Conservation (phyloP, 2,888 invertebrate species). For the Mechanitis mazaeus region DNA sequence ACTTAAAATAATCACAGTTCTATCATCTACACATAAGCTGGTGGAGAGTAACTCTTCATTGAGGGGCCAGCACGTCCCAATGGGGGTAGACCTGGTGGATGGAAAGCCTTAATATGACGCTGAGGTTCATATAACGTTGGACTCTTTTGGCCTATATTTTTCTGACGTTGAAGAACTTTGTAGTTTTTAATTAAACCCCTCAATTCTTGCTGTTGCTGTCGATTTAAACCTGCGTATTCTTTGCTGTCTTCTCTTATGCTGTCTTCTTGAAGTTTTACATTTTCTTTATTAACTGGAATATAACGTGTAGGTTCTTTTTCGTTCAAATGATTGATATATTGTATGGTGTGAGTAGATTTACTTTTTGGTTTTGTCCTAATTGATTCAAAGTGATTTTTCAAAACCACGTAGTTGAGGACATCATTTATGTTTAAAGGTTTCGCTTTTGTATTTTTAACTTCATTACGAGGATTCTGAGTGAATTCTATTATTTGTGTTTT, state of each 20-base stretch:
- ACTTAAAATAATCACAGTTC: conserved; percentile 49
- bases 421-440: conserved; percentile 56
- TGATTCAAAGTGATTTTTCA: conserved; percentile 63
- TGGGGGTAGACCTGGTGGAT: conserved; percentile 53
- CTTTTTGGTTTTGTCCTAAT: conserved; percentile 52
- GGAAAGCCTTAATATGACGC: conserved; percentile 45
- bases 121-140: conserved; percentile 46
- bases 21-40: conserved; percentile 50
- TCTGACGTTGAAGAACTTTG: conserved; percentile 62
- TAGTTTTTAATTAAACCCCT: conserved; percentile 65
- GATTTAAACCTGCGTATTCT: conserved; percentile 37
- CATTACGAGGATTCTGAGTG: conserved; percentile 45
- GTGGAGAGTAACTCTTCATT: conserved; percentile 63
- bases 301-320: conserved; percentile 43
- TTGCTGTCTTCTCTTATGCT: conserved; percentile 36
- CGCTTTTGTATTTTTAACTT: conserved; percentile 43
- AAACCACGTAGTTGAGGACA: conserved; percentile 55
- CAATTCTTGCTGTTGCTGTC: conserved; percentile 52
- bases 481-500: conserved; percentile 48
- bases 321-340: conserved; percentile 35
- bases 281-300: conserved; percentile 35
- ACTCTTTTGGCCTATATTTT: conserved; percentile 41
- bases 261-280: conserved; percentile 32
- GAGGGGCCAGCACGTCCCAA: conserved; percentile 68
- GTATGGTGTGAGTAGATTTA: conserved; percentile 29